Evolutionary conservation across 2,888 invertebrate species (phyloP), one percentile per base, ranked within the genome.

Genomic region (Clunio marinus): DNA sequence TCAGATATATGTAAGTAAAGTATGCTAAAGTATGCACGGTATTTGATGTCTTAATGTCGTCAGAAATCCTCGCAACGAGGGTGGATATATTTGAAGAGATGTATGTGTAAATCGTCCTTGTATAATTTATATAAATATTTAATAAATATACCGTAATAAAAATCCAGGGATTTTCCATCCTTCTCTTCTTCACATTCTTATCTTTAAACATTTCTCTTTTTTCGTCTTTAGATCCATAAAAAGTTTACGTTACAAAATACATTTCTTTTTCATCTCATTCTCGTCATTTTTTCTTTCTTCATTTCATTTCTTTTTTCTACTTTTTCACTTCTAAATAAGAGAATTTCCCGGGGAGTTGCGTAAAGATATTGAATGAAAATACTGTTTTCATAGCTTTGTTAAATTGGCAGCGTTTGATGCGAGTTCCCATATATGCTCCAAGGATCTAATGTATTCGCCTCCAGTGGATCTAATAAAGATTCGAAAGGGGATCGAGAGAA

Each of bases 111-210:
- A 57, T 24, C 25, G 20, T 27, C 5, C 27, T 57, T 57, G 57
- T 57, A 57, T 51, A 51, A 65, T 65, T 51, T 51, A 55, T 65
- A 65, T 66, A 66, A 66, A 66, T 66, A 66, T 66, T 66, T 66
- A 66, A 66, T 66, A 66, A 63, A 66, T 66, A 66, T 66, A 66
- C 66, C 51, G 66, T 66, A 66, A 66, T 66, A 66, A 66, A n/a
- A 66, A 66, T 66, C 66, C 66, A 55, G 66, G 66, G 66, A 55
- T 51, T 66, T 46, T 66, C 62, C 45, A 28, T 13, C n/a, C 27
- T 63, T 37, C 22, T 32, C 20, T n/a, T 22, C 51, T 22, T n/a
- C n/a, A 8, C 32, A 32, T 32, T 32, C 10, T 57, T 17, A 15
- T 15, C 28, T 41, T 13, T 22, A 37, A 62, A 41, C 35, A 35